Evolutionary conservation across 2,888 invertebrate species (phyloP).

Genomic region (Cacoxenus indagator): DNA sequence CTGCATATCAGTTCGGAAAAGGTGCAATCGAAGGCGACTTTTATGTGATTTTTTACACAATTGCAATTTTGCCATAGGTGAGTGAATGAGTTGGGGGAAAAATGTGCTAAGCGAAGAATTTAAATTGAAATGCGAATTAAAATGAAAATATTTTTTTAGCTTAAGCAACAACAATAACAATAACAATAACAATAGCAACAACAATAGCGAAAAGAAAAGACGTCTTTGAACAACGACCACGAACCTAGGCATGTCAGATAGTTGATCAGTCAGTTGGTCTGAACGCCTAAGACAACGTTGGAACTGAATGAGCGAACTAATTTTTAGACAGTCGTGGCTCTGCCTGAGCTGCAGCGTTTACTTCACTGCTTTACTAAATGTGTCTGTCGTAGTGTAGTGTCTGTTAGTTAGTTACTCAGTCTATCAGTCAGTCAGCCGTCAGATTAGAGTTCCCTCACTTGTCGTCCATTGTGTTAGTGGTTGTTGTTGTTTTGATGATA

Average conservation of each 20-base stretch:
- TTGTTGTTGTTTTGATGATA: conserved; percentile 42
- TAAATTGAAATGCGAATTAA: conserved; percentile 48
- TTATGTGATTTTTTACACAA: conserved; percentile 68
- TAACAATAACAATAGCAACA: conserved; percentile 16
- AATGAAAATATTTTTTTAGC: conserved; percentile 47
- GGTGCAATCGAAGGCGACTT: conserved; percentile 66
- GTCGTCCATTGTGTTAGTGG: conserved; percentile 44
- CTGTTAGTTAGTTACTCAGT: not conserved
- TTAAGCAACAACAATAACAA: conserved; percentile 20
- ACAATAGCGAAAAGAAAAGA: conserved; percentile 38
- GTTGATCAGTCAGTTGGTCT: not conserved
- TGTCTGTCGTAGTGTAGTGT: conserved; percentile 11
- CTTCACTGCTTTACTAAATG: too few species aligned
- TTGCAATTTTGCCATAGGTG: conserved; percentile 37
- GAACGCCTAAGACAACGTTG: conserved; percentile 6
- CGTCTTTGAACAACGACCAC: conserved; percentile 18
- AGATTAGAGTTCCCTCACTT: conserved; percentile 39
- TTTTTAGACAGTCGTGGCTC: conserved; percentile 25
- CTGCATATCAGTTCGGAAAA: conserved; percentile 44
- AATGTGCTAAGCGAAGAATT: conserved; percentile 30
- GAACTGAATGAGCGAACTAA: conserved; percentile 4
- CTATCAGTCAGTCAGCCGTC: not conserved
- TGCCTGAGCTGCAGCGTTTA: conserved; percentile 65
- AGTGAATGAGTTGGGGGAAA: conserved; percentile 23
- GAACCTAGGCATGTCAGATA: not conserved